A percentile compares a stretch with the other conserved stretches of the same genome.
Evolutionary conservation across 2,113 vertebrate species (phyloP).

Genomic region (Oenanthe melanoleuca): DNA sequence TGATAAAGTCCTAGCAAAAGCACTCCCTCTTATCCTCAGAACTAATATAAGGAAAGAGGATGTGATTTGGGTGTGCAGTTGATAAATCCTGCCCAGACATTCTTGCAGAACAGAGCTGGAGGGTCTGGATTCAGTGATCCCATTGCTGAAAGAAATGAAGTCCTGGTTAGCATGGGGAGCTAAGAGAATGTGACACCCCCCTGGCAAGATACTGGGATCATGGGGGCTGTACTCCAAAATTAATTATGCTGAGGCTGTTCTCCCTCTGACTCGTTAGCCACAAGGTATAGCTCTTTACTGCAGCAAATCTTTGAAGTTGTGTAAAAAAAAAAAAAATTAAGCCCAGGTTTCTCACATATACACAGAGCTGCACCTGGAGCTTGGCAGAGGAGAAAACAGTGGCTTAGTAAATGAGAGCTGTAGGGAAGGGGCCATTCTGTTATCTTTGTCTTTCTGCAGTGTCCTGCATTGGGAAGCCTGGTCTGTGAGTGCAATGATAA

Average conservation of each 20-base stretch:
- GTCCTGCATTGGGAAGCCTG: not conserved
- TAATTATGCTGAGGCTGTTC: not conserved
- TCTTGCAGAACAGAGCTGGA: not conserved
- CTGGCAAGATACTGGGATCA: not conserved
- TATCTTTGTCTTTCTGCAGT: not conserved
- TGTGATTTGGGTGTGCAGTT: not conserved
- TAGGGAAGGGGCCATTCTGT: not conserved
- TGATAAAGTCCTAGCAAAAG: not conserved
- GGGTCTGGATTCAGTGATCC: not conserved
- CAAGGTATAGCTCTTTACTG: constrained; percentile 8
- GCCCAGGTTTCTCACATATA: not conserved
- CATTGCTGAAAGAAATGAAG: not conserved
- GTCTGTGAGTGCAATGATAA: not conserved
- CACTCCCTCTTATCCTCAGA: not conserved
- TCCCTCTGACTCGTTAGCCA: not conserved
- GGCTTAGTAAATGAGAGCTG: not conserved
- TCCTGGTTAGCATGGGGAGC: not conserved
- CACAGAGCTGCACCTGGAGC: not conserved
- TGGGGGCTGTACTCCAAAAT: not conserved
- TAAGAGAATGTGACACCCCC: not conserved
- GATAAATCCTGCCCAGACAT: not conserved
- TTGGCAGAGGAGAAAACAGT: not conserved
- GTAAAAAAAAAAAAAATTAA: not conserved
- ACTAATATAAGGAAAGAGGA: not conserved
- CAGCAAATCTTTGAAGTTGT: not conserved